phyloP scores from a whole-genome alignment of 1,140 invertebrate genomes.

The Drosophila orena region DNA sequence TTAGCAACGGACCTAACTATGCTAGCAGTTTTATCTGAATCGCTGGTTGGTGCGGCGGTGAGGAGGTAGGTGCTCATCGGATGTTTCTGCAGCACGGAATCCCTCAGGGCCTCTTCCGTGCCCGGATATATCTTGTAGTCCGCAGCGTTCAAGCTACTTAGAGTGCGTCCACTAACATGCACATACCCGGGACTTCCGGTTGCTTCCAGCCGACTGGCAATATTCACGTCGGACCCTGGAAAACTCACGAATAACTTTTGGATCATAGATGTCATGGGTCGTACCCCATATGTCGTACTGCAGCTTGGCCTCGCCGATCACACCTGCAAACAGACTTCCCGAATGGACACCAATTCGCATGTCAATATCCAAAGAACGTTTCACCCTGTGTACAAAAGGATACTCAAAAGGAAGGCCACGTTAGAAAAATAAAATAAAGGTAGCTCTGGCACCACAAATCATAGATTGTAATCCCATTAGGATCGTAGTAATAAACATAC shows the following conservation, averaged over 20 bases:
- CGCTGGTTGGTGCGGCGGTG: fast-evolving
- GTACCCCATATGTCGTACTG: slow-evolving; percentile 98
- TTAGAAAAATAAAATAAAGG: too few species aligned
- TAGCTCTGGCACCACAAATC: too few species aligned
- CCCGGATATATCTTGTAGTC: background rate
- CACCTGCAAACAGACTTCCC: slow-evolving; percentile 94
- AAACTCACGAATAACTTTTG: background rate
- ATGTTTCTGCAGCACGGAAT: slow-evolving; percentile 8
- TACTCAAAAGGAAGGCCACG: too few species aligned
- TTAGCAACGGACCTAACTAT: too few species aligned
- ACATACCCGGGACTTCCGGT: slow-evolving; percentile 94
- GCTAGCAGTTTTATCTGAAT: fast-evolving
- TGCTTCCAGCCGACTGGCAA: slow-evolving; percentile 97
- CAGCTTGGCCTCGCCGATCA: slow-evolving; percentile 96
- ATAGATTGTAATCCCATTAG: too few species aligned
- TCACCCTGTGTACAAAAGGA: slow-evolving; percentile 85
- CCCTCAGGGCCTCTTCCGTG: background rate
- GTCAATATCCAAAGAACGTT: slow-evolving; percentile 92
- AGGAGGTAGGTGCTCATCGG: slow-evolving; percentile 14
- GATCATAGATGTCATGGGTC: too few species aligned
- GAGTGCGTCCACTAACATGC: slow-evolving; percentile 13
- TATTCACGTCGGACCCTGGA: slow-evolving; percentile 90
- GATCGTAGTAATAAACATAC: slow-evolving; percentile 56
- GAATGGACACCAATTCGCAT: slow-evolving; percentile 98
- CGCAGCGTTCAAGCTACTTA: background rate